Conservation (phyloP, 2,113 vertebrate species). For the Ptilorrhoa leucosticta region DNA sequence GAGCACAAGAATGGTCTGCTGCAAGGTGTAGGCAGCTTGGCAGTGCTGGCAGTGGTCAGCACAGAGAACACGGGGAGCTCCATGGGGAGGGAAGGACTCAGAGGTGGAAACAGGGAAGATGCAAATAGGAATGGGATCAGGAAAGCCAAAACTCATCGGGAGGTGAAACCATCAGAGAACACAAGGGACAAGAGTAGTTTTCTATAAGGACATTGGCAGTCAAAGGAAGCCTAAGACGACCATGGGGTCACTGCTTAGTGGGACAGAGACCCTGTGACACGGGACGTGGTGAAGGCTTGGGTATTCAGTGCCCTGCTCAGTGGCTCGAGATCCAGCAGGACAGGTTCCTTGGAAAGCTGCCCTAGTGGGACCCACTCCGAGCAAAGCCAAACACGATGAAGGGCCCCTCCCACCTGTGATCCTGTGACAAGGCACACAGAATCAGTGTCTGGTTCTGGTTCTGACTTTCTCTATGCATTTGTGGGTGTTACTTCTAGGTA, state of each 20-base stretch:
- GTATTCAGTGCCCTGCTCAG: not conserved
- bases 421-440: not conserved
- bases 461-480: not conserved
- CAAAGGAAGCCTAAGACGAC: not conserved
- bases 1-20: not conserved
- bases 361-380: not conserved
- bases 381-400: not conserved
- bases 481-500: not conserved
- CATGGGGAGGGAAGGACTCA: not conserved
- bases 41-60: not conserved
- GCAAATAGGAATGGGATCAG: not conserved
- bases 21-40: not conserved
- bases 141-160: not conserved
- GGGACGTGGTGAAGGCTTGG: not conserved
- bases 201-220: not conserved
- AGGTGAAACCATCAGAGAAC: not conserved
- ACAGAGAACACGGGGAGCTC: not conserved
- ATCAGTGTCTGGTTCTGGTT: not conserved
- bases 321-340: not conserved
- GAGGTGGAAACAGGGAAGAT: not conserved
- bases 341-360: not conserved
- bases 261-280: not conserved
- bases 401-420: not conserved
- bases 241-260: not conserved
- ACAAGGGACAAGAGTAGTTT: not conserved